Evolutionary conservation across 2,797 vertebrate genomes (phyloP), one percentile per base, ranked within the genome.

Genomic region (Melanotaenia pygmaea): DNA sequence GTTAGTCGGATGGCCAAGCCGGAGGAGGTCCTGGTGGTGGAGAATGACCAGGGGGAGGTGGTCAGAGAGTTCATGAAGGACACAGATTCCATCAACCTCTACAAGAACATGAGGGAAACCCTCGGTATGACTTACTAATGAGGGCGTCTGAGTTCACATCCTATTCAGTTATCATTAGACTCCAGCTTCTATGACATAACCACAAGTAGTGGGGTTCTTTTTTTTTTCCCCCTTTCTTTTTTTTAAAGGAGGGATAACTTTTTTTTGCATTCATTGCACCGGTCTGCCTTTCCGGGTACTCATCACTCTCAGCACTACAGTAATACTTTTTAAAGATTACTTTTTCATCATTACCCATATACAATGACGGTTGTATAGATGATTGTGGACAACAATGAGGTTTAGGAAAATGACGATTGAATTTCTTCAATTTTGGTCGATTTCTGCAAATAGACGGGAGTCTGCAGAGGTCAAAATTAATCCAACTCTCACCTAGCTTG

Each of bases 21-120:
- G 1, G 98, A 99, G 88, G 98, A 99, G 89, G 98, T 99, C 16
- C 87, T 99, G 75, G 98, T 99, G 81, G 98, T 99, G 91, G 98
- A 99, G 92, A 99, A 99, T n/a, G 98, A 99, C 89, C 98, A 99
- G 89, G 98, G 98, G 68, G 98, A 99, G 89, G 98, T 99, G 82
- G 98, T 99, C 59, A 88, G 98, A 82, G 98, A 99, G 92, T 99
- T 99, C 89, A 99, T 99, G 98, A 99, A 99, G 93, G 98, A 99
- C 90, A 99, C 98, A 0, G 98, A 99, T 88, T 99, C 98, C 71
- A 99, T 99, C 89, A 99, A 99, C 92, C 94, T 99, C 77, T 99
- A 99, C 91, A 99, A 99, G 93, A 99, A 99, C 83, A 99, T 99
- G 98, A 96, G 98, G 82, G 98, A 99, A 94, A 99, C 98, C 1